Evolutionary conservation across 2,113 vertebrate species (phyloP).

Genomic region (Anseranas semipalmata): DNA sequence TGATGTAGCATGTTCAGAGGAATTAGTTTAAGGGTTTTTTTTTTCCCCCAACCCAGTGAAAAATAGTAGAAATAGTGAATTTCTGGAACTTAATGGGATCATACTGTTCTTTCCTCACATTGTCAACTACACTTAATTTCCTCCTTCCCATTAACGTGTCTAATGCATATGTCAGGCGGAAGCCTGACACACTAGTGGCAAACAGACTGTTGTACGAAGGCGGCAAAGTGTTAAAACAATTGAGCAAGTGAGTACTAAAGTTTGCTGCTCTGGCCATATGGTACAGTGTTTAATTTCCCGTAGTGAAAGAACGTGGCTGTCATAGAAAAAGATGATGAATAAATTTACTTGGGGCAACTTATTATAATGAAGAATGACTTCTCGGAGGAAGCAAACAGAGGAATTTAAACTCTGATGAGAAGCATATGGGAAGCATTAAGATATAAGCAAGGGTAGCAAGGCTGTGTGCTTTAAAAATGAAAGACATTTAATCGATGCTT

Average conservation of each 20-base stretch:
- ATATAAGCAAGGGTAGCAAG: conserved; percentile 71
- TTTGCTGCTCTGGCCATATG: conserved; percentile 85
- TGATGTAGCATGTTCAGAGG: conserved; percentile 62
- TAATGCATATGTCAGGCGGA: conserved; percentile 81
- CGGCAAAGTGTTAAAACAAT: conserved; percentile 87
- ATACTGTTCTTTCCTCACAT: conserved; percentile 79
- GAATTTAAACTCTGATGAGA: conserved; percentile 75
- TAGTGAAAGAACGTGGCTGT: conserved; percentile 82
- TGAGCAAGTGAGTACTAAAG: conserved; percentile 81
- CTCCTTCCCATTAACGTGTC: conserved; percentile 76
- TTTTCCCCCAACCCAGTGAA: not conserved
- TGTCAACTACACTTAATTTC: conserved; percentile 80
- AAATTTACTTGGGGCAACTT: conserved; percentile 84
- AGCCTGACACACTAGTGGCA: conserved; percentile 77
- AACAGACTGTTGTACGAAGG: conserved; percentile 82
- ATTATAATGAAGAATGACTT: conserved; percentile 85
- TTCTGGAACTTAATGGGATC: conserved; percentile 78
- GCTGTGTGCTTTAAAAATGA: conserved; percentile 73
- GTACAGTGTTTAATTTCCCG: conserved; percentile 85
- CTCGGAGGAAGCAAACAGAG: conserved; percentile 74
- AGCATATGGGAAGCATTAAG: conserved; percentile 83
- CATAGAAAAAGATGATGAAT: conserved; percentile 84
- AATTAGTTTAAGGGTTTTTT: conserved; percentile 59
- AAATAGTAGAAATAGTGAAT: conserved; percentile 72
- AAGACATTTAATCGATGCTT: conserved; percentile 77